Percentiles rank a stretch among this genome's conserved stretches.
phyloP scores from a whole-genome alignment of 2,797 vertebrate species.

The Bryconaethiops microstoma region DNA sequence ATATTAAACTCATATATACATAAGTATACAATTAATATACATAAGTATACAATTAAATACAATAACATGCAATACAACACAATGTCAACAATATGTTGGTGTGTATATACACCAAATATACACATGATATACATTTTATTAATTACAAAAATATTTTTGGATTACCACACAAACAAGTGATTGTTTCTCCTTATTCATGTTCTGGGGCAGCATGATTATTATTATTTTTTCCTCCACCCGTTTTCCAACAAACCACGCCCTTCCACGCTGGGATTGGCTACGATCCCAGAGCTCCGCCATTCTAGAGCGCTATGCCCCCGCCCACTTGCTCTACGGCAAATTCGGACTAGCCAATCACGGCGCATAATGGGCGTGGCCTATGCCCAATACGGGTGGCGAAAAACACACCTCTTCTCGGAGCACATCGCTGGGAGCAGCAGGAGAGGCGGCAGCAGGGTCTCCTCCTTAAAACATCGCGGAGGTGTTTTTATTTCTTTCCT shows the following conservation, averaged over 20 bases:
- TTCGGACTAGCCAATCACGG: neutral
- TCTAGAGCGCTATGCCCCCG: neutral
- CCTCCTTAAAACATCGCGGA: neutral
- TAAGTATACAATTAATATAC: too few species aligned
- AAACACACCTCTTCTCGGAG: neutral
- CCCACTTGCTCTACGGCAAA: neutral
- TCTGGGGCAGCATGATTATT: constrained; percentile 72
- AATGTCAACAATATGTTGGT: too few species aligned
- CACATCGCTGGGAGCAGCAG: neutral
- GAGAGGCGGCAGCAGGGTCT: neutral
- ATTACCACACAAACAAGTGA: neutral
- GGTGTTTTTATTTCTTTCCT: neutral
- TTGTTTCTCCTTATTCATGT: constrained; percentile 68
- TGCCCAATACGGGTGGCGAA: neutral
- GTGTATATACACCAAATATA: too few species aligned
- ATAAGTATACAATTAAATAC: too few species aligned
- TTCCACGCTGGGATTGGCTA: neutral
- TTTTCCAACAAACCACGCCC: neutral
- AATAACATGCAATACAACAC: too few species aligned
- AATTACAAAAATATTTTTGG: too few species aligned
- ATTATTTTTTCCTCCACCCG: neutral
- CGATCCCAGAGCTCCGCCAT: neutral
- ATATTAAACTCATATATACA: too few species aligned
- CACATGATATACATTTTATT: too few species aligned
- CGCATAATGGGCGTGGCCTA: neutral